phyloP scores from a whole-genome alignment of 2,113 vertebrate genomes.

The Herpetotheres cachinnans region DNA sequence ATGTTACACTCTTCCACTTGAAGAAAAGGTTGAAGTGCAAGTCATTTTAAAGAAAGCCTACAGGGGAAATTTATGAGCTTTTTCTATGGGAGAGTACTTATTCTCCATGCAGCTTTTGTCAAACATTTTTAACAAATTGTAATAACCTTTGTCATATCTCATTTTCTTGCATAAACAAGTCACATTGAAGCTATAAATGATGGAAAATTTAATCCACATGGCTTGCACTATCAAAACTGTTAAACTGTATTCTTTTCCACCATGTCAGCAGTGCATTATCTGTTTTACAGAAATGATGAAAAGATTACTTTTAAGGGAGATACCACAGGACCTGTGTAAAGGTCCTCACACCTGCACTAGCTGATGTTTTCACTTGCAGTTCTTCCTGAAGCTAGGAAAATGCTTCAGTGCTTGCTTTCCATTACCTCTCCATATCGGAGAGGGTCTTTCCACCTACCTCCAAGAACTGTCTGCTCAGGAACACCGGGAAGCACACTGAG shows the following conservation, averaged over 20 bases:
- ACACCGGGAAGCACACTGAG: not conserved
- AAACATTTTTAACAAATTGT: constrained; percentile 72
- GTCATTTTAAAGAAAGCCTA: constrained; percentile 49
- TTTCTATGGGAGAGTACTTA: constrained; percentile 60
- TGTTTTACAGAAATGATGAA: constrained; percentile 53
- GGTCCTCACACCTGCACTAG: not conserved
- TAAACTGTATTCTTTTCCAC: constrained; percentile 68
- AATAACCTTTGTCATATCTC: constrained; percentile 72
- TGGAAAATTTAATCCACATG: constrained; percentile 75
- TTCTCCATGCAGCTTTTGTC: constrained; percentile 61
- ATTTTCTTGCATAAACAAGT: constrained; percentile 73
- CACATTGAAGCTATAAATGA: constrained; percentile 71
- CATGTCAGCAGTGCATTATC: constrained; percentile 62
- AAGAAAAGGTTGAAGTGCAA: constrained; percentile 38
- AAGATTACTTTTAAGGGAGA: constrained; percentile 65
- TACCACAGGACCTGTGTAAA: not conserved
- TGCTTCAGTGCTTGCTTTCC: not conserved
- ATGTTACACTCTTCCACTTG: not conserved
- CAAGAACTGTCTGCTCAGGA: not conserved
- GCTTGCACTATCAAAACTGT: constrained; percentile 68
- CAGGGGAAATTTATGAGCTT: constrained; percentile 59
- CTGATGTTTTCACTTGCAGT: not conserved
- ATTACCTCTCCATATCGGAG: not conserved
- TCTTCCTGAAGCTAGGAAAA: not conserved
- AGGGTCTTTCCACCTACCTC: not conserved